A percentile compares a stretch with the other conserved stretches of the same genome.
These are phyloP conservation scores for Desoria tigrina DNA, from an alignment of 2,888 invertebrate species.

Conservation along the genomic window DNA sequence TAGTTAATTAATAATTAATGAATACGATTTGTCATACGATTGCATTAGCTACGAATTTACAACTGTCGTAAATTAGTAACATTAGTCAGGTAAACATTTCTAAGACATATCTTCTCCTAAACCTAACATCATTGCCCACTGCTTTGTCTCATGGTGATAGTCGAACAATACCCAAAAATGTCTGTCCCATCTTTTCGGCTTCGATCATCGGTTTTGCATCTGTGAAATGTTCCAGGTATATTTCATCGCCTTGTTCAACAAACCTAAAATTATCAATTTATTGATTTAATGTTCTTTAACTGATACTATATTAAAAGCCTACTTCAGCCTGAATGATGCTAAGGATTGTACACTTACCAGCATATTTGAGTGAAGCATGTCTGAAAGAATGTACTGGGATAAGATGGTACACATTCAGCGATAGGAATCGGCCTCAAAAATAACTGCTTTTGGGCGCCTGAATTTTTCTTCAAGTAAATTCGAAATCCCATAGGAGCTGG, in stretches of 20 bases:
- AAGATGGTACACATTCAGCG: slow-evolving; percentile 46
- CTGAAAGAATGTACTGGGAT: slow-evolving; percentile 39
- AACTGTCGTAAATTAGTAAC: too few relatives aligned
- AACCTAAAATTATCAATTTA: slow-evolving; percentile 30
- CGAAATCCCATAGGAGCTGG: slow-evolving; percentile 40
- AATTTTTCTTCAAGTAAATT: slow-evolving; percentile 41
- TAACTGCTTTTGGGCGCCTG: not conserved
- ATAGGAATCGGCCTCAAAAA: slow-evolving; percentile 37
- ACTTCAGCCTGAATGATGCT: not conserved
- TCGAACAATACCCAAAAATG: slow-evolving; percentile 44
- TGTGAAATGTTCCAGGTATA: slow-evolving; percentile 45
- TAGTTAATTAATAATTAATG: too few relatives aligned
- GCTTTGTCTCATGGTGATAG: slow-evolving; percentile 22
- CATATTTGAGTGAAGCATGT: slow-evolving; percentile 48
- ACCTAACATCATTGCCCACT: too few relatives aligned
- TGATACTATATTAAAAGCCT: not conserved
- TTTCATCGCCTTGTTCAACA: slow-evolving; percentile 40
- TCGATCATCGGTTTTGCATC: slow-evolving; percentile 44
- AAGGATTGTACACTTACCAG: slow-evolving; percentile 30
- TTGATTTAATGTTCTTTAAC: not conserved
- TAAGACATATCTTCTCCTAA: too few relatives aligned
- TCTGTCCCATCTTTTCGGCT: slow-evolving; percentile 42
- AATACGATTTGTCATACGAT: too few relatives aligned
- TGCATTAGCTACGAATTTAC: too few relatives aligned
- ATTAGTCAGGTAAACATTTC: too few relatives aligned